phyloP scores from a whole-genome alignment of 37 sponge, comb jelly and placozoan genomes.

The Cliona cf. orientalis region DNA sequence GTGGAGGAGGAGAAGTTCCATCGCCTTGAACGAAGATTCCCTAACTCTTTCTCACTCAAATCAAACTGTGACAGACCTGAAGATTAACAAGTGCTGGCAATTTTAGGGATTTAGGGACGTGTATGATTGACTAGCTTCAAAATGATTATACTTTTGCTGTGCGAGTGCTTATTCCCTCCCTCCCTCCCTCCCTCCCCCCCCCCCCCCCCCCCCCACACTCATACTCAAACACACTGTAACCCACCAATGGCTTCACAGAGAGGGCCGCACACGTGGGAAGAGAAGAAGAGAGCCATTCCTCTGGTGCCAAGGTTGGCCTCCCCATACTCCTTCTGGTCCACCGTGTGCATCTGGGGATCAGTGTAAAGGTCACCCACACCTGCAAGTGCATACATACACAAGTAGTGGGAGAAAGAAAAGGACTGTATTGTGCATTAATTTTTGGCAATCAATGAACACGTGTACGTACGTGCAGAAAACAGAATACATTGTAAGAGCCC shows the following conservation, averaged over 20 bases:
- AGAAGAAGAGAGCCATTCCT: conserved; percentile 96
- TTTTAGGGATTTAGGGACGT: not conserved
- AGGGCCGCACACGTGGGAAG: conserved; percentile 84
- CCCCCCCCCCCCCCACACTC: not conserved
- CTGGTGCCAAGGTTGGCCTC: conserved; percentile 83
- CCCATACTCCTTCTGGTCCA: conserved; percentile 75
- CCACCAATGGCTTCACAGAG: conserved; percentile 66
- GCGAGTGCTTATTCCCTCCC: too few relatives aligned
- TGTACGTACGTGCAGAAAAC: too few relatives aligned
- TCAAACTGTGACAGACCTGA: conserved; percentile 76
- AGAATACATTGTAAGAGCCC: too few relatives aligned
- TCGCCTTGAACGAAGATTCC: conserved; percentile 3
- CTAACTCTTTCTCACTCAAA: conserved; percentile 50
- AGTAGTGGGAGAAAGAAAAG: too few relatives aligned
- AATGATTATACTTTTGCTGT: too few relatives aligned
- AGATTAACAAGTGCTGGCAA: not conserved
- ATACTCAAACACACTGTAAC: not conserved
- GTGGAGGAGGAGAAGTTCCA: conserved; percentile 45
- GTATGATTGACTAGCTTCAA: too few relatives aligned
- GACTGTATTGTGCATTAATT: too few relatives aligned
- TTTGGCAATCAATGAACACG: too few relatives aligned
- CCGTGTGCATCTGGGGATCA: conserved; percentile 96
- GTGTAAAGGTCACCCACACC: conserved; percentile 96
- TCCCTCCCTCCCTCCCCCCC: not conserved
- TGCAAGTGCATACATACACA: conserved; percentile 18